A percentile compares a stretch with the other conserved stretches of the same genome.
These are phyloP conservation scores for Globicephala melas DNA, from an alignment of 2,113 vertebrate species.

Conservation along the genomic window DNA sequence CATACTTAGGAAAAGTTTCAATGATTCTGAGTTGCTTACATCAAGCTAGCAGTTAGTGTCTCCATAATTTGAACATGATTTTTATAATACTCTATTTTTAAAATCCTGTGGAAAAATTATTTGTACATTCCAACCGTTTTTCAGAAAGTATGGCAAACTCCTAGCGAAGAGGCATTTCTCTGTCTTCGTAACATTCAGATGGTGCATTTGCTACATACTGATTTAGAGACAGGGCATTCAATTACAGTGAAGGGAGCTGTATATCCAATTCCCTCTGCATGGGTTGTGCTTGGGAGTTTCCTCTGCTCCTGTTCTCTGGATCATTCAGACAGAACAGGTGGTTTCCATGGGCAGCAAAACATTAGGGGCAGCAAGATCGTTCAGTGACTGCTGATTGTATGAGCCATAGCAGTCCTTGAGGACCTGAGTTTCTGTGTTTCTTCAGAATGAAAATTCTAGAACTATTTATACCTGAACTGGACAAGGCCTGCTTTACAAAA, in stretches of 20 bases:
- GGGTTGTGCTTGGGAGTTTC: too few species aligned
- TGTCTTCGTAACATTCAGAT: not conserved
- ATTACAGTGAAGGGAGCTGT: accelerated
- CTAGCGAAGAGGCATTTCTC: not conserved
- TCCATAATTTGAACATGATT: not conserved
- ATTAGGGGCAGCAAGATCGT: accelerated
- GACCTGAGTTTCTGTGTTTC: not conserved
- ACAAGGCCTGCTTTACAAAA: not conserved
- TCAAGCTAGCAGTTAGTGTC: not conserved
- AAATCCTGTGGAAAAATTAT: not conserved
- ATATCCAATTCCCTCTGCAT: not conserved
- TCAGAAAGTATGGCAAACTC: not conserved
- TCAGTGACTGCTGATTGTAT: not conserved
- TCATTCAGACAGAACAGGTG: not conserved
- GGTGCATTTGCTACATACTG: not conserved
- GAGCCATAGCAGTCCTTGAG: not conserved
- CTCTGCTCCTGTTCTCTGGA: accelerated
- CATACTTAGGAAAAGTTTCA: not conserved
- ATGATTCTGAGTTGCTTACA: not conserved
- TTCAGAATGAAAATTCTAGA: not conserved
- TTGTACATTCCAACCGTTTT: not conserved
- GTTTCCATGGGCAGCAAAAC: not conserved
- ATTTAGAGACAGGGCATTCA: not conserved
- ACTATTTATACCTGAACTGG: not conserved
- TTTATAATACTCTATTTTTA: not conserved